Evolutionary conservation across 2,113 vertebrate species (phyloP), one percentile per base, ranked within the genome.

Genomic region (Leucosticte australis): DNA sequence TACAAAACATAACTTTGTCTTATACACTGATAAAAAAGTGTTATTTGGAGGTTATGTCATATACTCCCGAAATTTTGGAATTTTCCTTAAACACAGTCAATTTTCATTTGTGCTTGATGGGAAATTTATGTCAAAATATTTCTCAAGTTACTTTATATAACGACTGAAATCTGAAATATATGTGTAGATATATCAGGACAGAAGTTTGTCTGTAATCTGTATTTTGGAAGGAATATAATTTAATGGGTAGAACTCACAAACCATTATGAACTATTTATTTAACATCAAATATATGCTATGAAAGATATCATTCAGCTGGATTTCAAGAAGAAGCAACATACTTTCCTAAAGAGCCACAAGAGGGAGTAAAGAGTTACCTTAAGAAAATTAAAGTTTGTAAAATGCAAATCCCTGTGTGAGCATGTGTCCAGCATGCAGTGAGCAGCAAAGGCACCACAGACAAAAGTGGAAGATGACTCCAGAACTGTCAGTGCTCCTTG

Each of bases 261-360:
- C 6, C 6, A 23, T 42, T 69, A 37, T 28, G 16, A 49, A 9
- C 16, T 22, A 31, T 41, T 44, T n/a, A 71, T 59, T 74, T 70
- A 65, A 35, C 6, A 37, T 41, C 37, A 71, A 69, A 83, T 71
- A 56, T 20, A 13, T 49, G 2, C 11, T 27, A 31, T 13, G 27
- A 76, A 84, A 92, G 88, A 53, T 33, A 39, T 13, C 71, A 71
- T 42, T 31, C 19, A 46, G 6, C 12, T 42, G 33, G 15, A 57
- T 70, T 83, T 23, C 26, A 69, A 39, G n/a, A 28, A 71, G 13
- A 57, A 86, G 33, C 5, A 83, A 62, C 2, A 63, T 18, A 76
- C 16, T 96, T 91, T 90, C 8, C 50, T 63, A 70, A 62, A 92
- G 89, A 71, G 22, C 95, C 96, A 97, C 94, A 92, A 94, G 96